Evolutionary conservation across 2,113 vertebrate species (phyloP).

Genomic region (Pluvianellus socialis): DNA sequence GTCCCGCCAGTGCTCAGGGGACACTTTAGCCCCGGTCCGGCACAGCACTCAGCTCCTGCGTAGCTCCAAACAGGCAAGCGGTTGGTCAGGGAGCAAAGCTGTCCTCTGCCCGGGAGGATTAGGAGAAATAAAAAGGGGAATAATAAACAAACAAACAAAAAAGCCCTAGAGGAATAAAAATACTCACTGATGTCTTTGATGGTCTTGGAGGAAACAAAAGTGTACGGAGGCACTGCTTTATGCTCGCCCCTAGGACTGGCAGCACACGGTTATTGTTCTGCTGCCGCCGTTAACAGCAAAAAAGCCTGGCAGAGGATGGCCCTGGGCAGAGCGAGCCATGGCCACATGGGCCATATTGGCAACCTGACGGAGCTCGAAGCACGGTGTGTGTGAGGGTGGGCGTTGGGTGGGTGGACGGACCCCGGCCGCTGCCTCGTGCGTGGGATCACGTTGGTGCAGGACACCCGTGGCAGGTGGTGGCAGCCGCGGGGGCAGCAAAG

Average conservation of each 20-base stretch:
- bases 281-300: background rate
- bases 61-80: background rate
- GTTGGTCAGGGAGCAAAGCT: background rate
- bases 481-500: background rate
- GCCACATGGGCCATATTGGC: background rate
- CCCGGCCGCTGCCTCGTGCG: background rate
- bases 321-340: background rate
- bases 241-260: accelerated
- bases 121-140: background rate
- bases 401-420: too few species aligned
- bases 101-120: background rate
- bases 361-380: background rate
- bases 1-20: background rate
- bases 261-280: background rate
- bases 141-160: background rate
- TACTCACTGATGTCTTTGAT: background rate
- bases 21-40: background rate
- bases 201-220: background rate
- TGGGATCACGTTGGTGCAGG: background rate
- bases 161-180: background rate
- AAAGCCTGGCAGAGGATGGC: background rate
- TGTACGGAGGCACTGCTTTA: accelerated
- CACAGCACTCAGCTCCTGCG: background rate
- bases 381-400: background rate
- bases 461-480: background rate